These are phyloP conservation scores for Hypomesus transpacificus DNA, from an alignment of 2,113 vertebrate genomes.

Conservation along the genomic window DNA sequence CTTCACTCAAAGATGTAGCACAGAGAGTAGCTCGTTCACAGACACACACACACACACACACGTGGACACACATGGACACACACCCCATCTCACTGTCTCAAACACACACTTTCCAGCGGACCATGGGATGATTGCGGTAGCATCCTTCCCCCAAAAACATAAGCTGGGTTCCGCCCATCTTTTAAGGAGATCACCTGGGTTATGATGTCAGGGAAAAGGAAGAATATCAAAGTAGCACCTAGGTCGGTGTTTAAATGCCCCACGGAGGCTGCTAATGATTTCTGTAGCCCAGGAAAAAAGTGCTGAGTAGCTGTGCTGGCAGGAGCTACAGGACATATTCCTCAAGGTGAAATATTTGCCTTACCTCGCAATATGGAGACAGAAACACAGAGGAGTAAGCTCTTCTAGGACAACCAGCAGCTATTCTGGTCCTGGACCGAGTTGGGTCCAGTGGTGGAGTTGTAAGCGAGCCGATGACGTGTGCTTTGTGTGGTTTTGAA, in stretches of 20 bases:
- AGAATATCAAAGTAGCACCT: conserved; percentile 61
- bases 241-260: conserved; percentile 64
- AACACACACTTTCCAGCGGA: background rate
- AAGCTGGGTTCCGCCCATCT: conserved; percentile 26
- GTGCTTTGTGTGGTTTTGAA: conserved; percentile 11
- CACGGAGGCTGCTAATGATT: conserved; percentile 69
- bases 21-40: too few relatives aligned
- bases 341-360: conserved; percentile 69
- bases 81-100: background rate
- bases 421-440: background rate
- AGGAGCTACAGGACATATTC: conserved; percentile 63
- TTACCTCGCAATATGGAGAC: conserved; percentile 51
- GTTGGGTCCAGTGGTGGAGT: too few relatives aligned
- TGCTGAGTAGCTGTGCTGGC: conserved; percentile 67
- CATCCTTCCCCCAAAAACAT: conserved; percentile 13
- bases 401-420: background rate
- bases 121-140: conserved; percentile 1
- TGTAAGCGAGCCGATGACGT: too few relatives aligned
- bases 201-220: conserved; percentile 40
- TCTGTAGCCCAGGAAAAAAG: conserved; percentile 49
- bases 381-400: conserved; percentile 13
- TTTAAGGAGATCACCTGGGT: conserved; percentile 29
- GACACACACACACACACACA: too few relatives aligned
- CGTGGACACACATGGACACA: background rate
- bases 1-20: too few relatives aligned